A percentile compares a stretch with the other conserved stretches of the same genome.
Conservation (phyloP, 2,888 invertebrate species). For the Calameuta filiformis region DNA sequence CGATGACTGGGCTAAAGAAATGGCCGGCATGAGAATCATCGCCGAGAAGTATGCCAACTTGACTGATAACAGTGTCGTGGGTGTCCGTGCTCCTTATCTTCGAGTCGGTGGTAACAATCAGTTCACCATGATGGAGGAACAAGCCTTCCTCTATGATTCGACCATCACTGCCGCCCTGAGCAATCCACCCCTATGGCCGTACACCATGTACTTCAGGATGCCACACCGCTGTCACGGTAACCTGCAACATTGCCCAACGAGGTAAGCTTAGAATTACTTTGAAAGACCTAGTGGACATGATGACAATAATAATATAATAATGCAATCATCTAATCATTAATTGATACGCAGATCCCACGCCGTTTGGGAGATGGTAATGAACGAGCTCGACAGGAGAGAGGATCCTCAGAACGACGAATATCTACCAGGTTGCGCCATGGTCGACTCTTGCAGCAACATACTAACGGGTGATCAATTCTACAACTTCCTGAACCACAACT, state of each 20-base stretch:
- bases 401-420: slow-evolving; percentile 91
- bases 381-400: slow-evolving; percentile 91
- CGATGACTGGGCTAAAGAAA: slow-evolving; percentile 94
- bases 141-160: slow-evolving; percentile 94
- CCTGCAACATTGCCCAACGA: slow-evolving; percentile 89
- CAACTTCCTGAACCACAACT: slow-evolving; percentile 93
- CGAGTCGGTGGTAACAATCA: slow-evolving; percentile 95
- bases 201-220: slow-evolving; percentile 98
- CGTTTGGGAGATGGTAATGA: slow-evolving; percentile 97
- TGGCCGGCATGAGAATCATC: slow-evolving; percentile 93
- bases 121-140: slow-evolving; percentile 97
- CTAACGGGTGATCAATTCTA: slow-evolving; percentile 93
- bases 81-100: slow-evolving; percentile 89
- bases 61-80: slow-evolving; percentile 91
- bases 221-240: slow-evolving; percentile 95
- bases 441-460: slow-evolving; percentile 94
- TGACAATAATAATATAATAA: not conserved
- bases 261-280: slow-evolving; percentile 56
- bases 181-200: slow-evolving; percentile 96
- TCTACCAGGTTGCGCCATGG: slow-evolving; percentile 92
- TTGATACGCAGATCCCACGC: slow-evolving; percentile 75
- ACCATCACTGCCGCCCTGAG: slow-evolving; percentile 92
- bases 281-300: not conserved
- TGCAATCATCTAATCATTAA: not conserved
- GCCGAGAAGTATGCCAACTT: slow-evolving; percentile 90